Evolutionary conservation across 2,888 invertebrate species (phyloP), one percentile per base, ranked within the genome.

Genomic region (Tachina lurida): DNA sequence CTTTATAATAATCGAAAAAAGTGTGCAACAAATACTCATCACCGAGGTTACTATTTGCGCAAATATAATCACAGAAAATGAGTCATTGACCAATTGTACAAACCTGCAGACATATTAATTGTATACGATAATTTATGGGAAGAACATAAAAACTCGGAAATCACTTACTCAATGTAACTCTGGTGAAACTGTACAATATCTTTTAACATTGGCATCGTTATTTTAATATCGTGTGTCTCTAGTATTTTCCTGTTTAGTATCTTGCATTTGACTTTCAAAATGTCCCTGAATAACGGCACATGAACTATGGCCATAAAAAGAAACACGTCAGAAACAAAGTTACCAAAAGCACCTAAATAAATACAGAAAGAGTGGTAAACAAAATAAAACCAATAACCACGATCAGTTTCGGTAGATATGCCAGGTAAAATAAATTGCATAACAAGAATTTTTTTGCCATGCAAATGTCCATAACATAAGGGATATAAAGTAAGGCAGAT

Each of bases 111-210:
- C 8, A 39, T 10, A 8, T 13, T 15, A 19, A 9, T 22, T 9
- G 7, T 12, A 41, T 19, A n/a, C 2, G 5, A n/a, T n/a, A n/a
- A n/a, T n/a, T 8, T 52, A 17, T 52, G 1, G 49, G n/a, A 8
- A 17, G 17, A 52, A 10, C 8, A 49, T n/a, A 1, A 49, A 49
- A 17, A 13, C 15, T 22, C 4, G 41, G 7, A 2, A 22, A 15
- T 10, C 2, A 56, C 79, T 76, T 31, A 91, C 91, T 22, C 75
- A 1, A 87, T 88, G 74, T 91, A 90, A 13, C 88, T 81, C 70
- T 91, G 91, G 77, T 90, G 90, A 89, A 89, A 91, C 7, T 68
- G 58, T 1, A 90, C 17, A 3, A 90, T 60, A 10, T 90, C 89
- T n/a, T 65, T 70, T 3, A 90, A 54, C 10, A 73, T 0, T 1